Base-by-base conservation (phyloP, 2,888 invertebrate species). In the Helleia helle region DNA sequence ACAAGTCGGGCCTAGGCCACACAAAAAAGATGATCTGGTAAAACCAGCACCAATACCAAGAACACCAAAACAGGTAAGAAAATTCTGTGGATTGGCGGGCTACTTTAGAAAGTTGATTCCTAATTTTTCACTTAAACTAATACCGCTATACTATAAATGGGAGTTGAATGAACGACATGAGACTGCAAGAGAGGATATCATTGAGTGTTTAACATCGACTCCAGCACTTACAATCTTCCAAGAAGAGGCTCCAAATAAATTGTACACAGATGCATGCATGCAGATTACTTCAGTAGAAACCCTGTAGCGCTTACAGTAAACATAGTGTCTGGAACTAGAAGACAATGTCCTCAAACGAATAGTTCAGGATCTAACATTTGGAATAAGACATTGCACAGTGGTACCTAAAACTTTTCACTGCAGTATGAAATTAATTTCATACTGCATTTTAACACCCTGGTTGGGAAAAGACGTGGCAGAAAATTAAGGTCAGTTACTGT, bases 31-130 rank as follows among this genome's bases (percentile, higher is more conserved):
- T 22, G 59, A 60, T 8, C 31, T 63, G 0, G 8, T 43, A 0
- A 55, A 56, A 30, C n/a, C n/a, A n/a, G 45, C 59, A 1, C 56
- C 58, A 0, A 14, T 51, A 1, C 62, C 59, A 1, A 52, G 24
- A 4, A 56, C 28, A 0, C 50, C 34, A 0, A 56, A 52, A 11
- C 55, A 62, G 22, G 47, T 59, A 0, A 14, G 56, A 7, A 58
- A 42, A 36, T 57, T 42, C 44, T 51, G 47, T 6, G 54, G 54
- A 1, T 29, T 55, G 0, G 54, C 53, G 0, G 44, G 49, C 1
- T 50, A 50, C n/a, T 50, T 50, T 14, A 17, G 46, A 7, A 25
- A 29, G 1, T 52, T 31, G 11, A 46, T 52, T 3, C 50, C 44
- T 0, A 22, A 46, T 9, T 49, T 49, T 13, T 38, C 46, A 1